These are phyloP conservation scores for Mycetomoellerius zeteki DNA, from an alignment of 1,140 invertebrate genomes.

Conservation along the genomic window DNA sequence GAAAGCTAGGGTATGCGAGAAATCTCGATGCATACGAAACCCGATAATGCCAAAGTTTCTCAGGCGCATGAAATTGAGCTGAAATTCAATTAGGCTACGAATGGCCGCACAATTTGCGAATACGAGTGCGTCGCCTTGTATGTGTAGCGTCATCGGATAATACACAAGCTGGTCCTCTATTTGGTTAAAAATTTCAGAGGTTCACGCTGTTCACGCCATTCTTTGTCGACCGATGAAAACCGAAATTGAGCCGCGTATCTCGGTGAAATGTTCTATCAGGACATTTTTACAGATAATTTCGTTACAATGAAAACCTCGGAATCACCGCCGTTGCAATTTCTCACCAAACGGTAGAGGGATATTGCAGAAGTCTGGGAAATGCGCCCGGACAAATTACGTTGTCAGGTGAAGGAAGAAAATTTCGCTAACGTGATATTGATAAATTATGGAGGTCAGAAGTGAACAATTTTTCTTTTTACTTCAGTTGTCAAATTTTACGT, in stretches of 20 bases:
- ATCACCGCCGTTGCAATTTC: constrained; percentile 57
- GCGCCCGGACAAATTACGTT: constrained; percentile 51
- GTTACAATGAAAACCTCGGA: constrained; percentile 49
- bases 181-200: constrained; percentile 33
- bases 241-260: constrained; percentile 44
- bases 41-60: constrained; percentile 68
- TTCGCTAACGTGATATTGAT: constrained; percentile 34
- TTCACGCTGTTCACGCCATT: background rate
- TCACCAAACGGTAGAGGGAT: constrained; percentile 40
- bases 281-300: constrained; percentile 48
- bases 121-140: no score
- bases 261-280: constrained; percentile 27
- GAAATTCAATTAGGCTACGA: constrained; percentile 71
- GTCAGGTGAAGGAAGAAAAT: constrained; percentile 38
- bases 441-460: constrained; percentile 10
- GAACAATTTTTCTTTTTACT: background rate
- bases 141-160: constrained; percentile 4
- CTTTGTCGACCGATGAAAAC: constrained; percentile 17
- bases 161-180: background rate
- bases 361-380: constrained; percentile 44
- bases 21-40: background rate
- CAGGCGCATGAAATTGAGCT: constrained; percentile 68
- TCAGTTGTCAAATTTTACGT: background rate
- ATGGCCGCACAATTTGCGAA: constrained; percentile 9
- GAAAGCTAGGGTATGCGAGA: background rate